Percentiles rank a stretch among this genome's conserved stretches.
phyloP scores from a whole-genome alignment of 2,888 invertebrate species.

The Saturnia japonica region DNA sequence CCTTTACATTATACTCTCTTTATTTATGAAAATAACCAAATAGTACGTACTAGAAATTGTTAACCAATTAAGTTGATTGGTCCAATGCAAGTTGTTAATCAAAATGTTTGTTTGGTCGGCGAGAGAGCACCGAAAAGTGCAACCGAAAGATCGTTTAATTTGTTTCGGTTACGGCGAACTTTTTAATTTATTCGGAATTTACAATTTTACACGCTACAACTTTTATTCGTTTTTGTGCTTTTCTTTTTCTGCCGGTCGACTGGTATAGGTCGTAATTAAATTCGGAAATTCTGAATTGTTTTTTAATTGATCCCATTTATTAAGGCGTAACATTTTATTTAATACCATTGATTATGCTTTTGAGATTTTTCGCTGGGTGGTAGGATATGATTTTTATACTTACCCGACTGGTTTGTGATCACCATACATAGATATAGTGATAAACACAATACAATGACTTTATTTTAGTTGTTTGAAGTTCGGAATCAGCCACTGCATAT shows the following conservation, averaged over 20 bases:
- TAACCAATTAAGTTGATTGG: slow-evolving; percentile 62
- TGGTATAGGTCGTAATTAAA: slow-evolving; percentile 16
- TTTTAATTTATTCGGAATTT: slow-evolving; percentile 50
- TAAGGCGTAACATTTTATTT: neutral
- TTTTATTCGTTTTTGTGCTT: slow-evolving; percentile 29
- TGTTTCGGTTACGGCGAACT: slow-evolving; percentile 39
- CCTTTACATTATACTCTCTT: slow-evolving; percentile 1
- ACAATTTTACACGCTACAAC: slow-evolving; percentile 28
- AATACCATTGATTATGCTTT: neutral
- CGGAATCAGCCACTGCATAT: too few species aligned
- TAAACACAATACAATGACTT: too few species aligned
- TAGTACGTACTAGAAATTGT: slow-evolving; percentile 17
- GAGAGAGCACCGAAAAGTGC: slow-evolving; percentile 49
- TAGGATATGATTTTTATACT: too few species aligned
- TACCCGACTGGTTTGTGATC: too few species aligned
- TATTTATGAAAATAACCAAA: slow-evolving; percentile 16
- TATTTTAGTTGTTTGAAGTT: too few species aligned
- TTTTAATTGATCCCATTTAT: slow-evolving; percentile 1
- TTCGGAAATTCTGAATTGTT: slow-evolving; percentile 3
- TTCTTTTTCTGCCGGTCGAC: slow-evolving; percentile 10
- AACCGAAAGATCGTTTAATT: slow-evolving; percentile 53
- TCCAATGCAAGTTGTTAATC: slow-evolving; percentile 54
- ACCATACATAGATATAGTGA: too few species aligned
- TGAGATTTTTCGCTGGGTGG: neutral
- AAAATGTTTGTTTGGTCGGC: slow-evolving; percentile 50